phyloP scores from a whole-genome alignment of 2,113 vertebrate species.

The Oreochromis spilurus region DNA sequence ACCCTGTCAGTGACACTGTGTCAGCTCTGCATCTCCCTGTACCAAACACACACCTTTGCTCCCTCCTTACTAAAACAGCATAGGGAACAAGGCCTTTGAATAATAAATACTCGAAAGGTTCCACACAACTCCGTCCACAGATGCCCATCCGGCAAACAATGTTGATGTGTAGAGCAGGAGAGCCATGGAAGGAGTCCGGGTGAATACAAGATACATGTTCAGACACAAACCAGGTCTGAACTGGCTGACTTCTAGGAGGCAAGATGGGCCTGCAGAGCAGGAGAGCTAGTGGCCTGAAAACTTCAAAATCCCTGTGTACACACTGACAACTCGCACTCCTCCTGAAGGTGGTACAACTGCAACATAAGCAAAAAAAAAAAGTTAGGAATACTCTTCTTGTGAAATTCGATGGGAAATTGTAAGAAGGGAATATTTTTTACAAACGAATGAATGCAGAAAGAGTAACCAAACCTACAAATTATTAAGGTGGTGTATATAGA shows the following conservation, averaged over 20 bases:
- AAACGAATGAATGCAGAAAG: not conserved
- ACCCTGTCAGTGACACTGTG: conserved; percentile 75
- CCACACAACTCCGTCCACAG: conserved; percentile 66
- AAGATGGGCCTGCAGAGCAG: conserved; percentile 21
- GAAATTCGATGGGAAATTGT: not conserved
- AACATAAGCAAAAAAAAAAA: conserved; percentile 41
- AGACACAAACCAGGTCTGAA: conserved; percentile 47
- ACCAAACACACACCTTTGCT: conserved; percentile 72
- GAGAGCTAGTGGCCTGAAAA: conserved; percentile 37
- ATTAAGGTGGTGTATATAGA: not conserved
- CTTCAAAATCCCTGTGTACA: conserved; percentile 62
- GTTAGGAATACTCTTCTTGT: not conserved
- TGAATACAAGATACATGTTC: conserved; percentile 67
- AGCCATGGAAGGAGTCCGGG: conserved; percentile 36
- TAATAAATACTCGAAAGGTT: conserved; percentile 78
- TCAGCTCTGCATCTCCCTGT: conserved; percentile 66
- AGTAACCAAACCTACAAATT: not conserved
- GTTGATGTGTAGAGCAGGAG: conserved; percentile 71
- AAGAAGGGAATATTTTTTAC: not conserved
- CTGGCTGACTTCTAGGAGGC: not conserved
- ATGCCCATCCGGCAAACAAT: conserved; percentile 75
- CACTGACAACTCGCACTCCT: conserved; percentile 47
- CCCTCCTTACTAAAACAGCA: conserved; percentile 66
- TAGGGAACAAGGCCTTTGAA: conserved; percentile 77
- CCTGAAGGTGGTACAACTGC: conserved; percentile 38